Evolutionary conservation across 2,888 invertebrate genomes (phyloP).

Genomic region (Euspilapteryx auroguttella): DNA sequence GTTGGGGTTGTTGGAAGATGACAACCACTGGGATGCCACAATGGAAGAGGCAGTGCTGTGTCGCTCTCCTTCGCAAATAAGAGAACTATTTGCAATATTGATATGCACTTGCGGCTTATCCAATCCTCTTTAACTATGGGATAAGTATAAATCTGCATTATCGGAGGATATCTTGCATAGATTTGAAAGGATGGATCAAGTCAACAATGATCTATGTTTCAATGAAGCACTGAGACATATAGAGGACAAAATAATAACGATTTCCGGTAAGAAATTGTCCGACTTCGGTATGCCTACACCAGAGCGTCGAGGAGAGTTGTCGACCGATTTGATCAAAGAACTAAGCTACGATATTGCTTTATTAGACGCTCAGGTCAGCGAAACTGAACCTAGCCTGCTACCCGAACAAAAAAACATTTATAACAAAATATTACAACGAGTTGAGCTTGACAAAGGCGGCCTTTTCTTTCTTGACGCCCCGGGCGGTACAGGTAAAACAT

Average conservation of each 20-base stretch:
- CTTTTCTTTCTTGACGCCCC: too few relatives aligned
- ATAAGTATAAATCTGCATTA: too few relatives aligned
- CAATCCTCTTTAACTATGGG: too few relatives aligned
- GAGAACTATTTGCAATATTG: too few relatives aligned
- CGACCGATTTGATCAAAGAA: slow-evolving; percentile 12
- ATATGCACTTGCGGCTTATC: too few relatives aligned
- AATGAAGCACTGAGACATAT: slow-evolving; percentile 11
- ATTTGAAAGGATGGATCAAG: slow-evolving; percentile 8
- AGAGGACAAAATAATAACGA: slow-evolving; percentile 12
- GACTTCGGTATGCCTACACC: slow-evolving; percentile 12
- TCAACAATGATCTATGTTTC: slow-evolving; percentile 9
- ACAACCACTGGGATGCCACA: too few relatives aligned
- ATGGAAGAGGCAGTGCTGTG: too few relatives aligned
- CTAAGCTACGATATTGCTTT: slow-evolving; percentile 11
- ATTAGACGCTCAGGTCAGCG: slow-evolving; percentile 11
- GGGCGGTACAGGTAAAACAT: slow-evolving; percentile 12
- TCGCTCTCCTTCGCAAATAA: too few relatives aligned
- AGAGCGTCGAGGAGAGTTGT: slow-evolving; percentile 9
- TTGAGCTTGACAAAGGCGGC: slow-evolving; percentile 6
- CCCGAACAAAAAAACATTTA: slow-evolving; percentile 9
- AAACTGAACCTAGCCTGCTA: slow-evolving; percentile 12
- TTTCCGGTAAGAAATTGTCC: slow-evolving; percentile 11
- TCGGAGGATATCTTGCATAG: too few relatives aligned
- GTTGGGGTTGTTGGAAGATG: too few relatives aligned
- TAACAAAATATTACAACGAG: slow-evolving; percentile 4